phyloP scores from a whole-genome alignment of 2,888 invertebrate genomes.

The Sycophila texana region DNA sequence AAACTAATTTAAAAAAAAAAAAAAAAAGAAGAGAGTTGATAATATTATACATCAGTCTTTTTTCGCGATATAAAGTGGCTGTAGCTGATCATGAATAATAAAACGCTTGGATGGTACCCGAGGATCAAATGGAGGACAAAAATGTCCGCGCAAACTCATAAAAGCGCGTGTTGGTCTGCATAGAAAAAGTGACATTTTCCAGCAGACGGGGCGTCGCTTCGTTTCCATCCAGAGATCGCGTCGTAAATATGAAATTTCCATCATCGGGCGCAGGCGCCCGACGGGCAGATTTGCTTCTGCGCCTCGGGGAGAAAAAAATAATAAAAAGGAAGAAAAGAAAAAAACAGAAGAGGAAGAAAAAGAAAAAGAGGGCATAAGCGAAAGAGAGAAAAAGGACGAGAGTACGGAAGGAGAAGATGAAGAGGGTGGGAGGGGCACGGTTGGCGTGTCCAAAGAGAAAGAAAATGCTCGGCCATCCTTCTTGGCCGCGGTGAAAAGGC shows the following conservation, averaged over 20 bases:
- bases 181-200: constrained; percentile 13
- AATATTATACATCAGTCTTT: too few relatives aligned
- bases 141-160: constrained; percentile 15
- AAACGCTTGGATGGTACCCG: too few relatives aligned
- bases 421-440: neutral
- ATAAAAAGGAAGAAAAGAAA: constrained; percentile 14
- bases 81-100: too few relatives aligned
- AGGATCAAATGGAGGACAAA: neutral
- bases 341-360: constrained; percentile 8
- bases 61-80: too few relatives aligned
- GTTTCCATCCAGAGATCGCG: constrained; percentile 29
- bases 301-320: constrained; percentile 30
- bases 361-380: too few relatives aligned
- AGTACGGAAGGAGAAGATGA: constrained; percentile 8
- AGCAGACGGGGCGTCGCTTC: neutral
- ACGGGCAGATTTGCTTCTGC: neutral
- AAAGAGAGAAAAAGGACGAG: neutral
- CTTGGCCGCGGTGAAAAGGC: constrained; percentile 26
- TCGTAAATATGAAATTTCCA: constrained; percentile 54
- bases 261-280: constrained; percentile 20
- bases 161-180: constrained; percentile 22
- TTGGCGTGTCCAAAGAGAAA: constrained; percentile 33
- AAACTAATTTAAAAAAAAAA: too few relatives aligned
- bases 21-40: too few relatives aligned
- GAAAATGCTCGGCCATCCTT: constrained; percentile 32